Conservation (phyloP, 2,797 vertebrate genomes). For the Triplophysa bombifrons region DNA sequence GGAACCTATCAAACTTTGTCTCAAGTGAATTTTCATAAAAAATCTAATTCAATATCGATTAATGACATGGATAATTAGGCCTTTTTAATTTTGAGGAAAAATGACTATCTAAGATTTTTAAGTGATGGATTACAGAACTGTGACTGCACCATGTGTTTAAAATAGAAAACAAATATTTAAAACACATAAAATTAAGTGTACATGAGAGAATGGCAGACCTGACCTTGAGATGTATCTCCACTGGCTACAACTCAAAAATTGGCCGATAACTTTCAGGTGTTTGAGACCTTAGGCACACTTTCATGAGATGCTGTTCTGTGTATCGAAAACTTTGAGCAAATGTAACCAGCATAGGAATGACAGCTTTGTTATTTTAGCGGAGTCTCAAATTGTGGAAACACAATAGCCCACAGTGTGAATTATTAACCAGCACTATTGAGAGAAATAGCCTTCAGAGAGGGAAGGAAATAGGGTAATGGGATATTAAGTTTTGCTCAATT, state of each 20-base stretch:
- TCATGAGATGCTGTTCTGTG: constrained; percentile 19
- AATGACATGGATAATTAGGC: constrained; percentile 29
- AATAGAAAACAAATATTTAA: neutral
- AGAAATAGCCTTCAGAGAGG: constrained; percentile 23
- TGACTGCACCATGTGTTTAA: constrained; percentile 37
- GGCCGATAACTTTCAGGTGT: neutral
- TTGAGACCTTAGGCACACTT: constrained; percentile 37
- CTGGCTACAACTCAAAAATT: neutral
- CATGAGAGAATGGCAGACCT: neutral
- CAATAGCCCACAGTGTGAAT: constrained; percentile 56
- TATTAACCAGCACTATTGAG: constrained; percentile 59
- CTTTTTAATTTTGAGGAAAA: constrained; percentile 30
- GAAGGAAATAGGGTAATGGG: constrained; percentile 47
- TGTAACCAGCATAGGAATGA: constrained; percentile 48
- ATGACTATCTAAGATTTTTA: constrained; percentile 32
- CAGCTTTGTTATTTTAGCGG: constrained; percentile 57
- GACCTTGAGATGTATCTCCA: constrained; percentile 8
- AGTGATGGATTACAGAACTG: constrained; percentile 38
- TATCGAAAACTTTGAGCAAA: constrained; percentile 15
- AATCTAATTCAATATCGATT: constrained; percentile 29
- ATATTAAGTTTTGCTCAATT: constrained; percentile 57
- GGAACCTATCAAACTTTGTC: neutral
- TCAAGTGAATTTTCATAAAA: neutral
- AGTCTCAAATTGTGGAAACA: constrained; percentile 55
- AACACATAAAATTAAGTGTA: neutral